Evolutionary conservation across 2,888 invertebrate species (phyloP), one percentile per base, ranked within the genome.

Genomic region (Ischnura elegans): DNA sequence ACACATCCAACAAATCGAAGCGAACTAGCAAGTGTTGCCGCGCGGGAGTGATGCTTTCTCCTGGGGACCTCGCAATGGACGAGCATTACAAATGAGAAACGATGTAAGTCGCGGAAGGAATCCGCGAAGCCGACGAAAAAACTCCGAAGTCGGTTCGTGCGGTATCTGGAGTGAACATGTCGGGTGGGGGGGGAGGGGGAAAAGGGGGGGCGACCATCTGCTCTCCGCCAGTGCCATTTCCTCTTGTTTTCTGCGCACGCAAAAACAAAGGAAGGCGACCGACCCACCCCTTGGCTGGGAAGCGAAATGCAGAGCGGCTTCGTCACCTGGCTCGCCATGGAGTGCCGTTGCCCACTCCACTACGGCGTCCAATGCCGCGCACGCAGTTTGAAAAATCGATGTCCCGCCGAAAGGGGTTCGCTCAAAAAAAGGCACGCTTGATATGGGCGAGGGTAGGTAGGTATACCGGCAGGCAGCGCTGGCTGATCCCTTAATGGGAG

Each of bases 301-400:
- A 10, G 29, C 76, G 8, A 76, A 29, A 13, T 36, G 8, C 29
- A 36, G 36, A 8, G 76, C 36, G 36, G 76, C 76, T 76, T 29
- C 36, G 76, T 76, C 76, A 76, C 76, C 76, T 76, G 76, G 76
- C 76, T 13, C 36, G 36, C 36, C 36, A 76, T 76, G 16, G 36
- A 36, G 76, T 36, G 36, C 3, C 76, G 29, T 36, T 29, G 0
- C 76, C 13, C 76, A 8, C 76, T 76, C 36, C n/a, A 6, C 76
- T 16, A n/a, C 76, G 36, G 76, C 36, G 76, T 36, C 10, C 76
- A 6, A 10, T 76, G 29, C 36, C 76, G 8, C 76, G 8, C 76
- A 76, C 76, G 76, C 76, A 76, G 76, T 36, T n/a, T n/a, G n/a
- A n/a, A 13, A 76, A 76, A 76, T 76, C 76, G 76, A 76, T 76